These are phyloP conservation scores for Andricus quercusramuli DNA, from an alignment of 2,888 invertebrate species.

Conservation along the genomic window DNA sequence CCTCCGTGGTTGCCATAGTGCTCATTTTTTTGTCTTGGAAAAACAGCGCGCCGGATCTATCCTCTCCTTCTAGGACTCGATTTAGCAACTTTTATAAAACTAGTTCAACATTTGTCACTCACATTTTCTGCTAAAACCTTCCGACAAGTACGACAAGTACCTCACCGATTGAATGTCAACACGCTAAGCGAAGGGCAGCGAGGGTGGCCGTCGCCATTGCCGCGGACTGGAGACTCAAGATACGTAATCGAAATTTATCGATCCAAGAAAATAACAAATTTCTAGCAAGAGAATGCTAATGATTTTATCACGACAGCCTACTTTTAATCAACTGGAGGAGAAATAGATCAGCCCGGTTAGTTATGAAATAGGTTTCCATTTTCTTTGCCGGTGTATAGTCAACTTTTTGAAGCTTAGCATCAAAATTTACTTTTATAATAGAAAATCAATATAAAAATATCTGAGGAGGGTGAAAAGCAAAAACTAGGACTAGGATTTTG, in stretches of 20 bases:
- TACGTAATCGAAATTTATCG: conserved; percentile 65
- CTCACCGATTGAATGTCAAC: conserved; percentile 60
- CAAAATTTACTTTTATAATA: too few species aligned
- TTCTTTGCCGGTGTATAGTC: too few species aligned
- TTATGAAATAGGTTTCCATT: too few species aligned
- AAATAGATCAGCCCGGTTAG: too few species aligned
- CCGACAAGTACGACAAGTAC: conserved; percentile 48
- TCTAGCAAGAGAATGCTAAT: neutral
- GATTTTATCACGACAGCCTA: neutral
- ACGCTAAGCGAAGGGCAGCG: conserved; percentile 51
- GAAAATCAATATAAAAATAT: too few species aligned
- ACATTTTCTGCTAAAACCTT: conserved; percentile 18
- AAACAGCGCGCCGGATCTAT: conserved; percentile 25
- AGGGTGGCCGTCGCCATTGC: conserved; percentile 57
- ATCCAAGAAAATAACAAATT: conserved; percentile 50
- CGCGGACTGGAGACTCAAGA: conserved; percentile 46
- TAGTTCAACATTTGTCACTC: conserved; percentile 35
- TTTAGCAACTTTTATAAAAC: conserved; percentile 9
- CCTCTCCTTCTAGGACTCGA: neutral
- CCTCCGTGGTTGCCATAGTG: conserved; percentile 60
- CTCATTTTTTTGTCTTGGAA: conserved; percentile 18
- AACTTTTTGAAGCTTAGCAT: too few species aligned
- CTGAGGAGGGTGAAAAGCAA: too few species aligned
- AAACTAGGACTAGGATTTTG: too few species aligned
- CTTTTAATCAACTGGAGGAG: too few species aligned